Base-by-base conservation (phyloP, 2,888 invertebrate species). In the Erebia palarica region DNA sequence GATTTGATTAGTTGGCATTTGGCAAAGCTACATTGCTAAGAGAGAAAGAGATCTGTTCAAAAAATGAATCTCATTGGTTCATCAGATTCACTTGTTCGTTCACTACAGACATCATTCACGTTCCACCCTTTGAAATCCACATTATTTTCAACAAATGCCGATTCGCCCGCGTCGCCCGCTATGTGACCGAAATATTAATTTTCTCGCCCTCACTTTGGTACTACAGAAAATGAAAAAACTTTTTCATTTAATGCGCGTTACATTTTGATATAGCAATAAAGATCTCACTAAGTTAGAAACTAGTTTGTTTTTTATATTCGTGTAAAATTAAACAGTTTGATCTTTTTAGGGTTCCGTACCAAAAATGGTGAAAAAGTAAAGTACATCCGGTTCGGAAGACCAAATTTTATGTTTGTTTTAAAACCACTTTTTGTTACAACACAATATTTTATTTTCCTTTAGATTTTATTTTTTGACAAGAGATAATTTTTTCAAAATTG, bases 61-160 rank as follows among this genome's bases (percentile, higher is more conserved):
- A 55, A 55, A 55, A 36, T 8, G 3, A 49, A 58, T 18, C 21
- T 60, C 51, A 60, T 55, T 60, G 59, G 65, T 60, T 60, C 59
- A 65, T 70, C 69, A 70, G 36, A 44, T 49, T 18, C 59, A 42
- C 65, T 70, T 70, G 69, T 70, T 58, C 42, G 10, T n/a, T 18
- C 53, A 70, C 65, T 65, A 70, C 14, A 21, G 65, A 53, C 65
- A 21, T 14, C 58, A 65, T 59, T 42, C 59, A 60, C 51, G 65
- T 14, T 36, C n/a, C 18, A 59, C 59, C 51, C 51, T 65, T 55
- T 55, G 42, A 55, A 65, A 55, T 65, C 44, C 55, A 65, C 53
- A 55, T 55, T 65, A 65, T 55, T 65, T 55, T 27, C 42, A 55
- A 18, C 16, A 42, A 51, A 55, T 42, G 27, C 27, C 18, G 44